A percentile compares a stretch with the other conserved stretches of the same genome.
phyloP scores from a whole-genome alignment of 2,797 vertebrate genomes.

The Pelodytes ibericus region DNA sequence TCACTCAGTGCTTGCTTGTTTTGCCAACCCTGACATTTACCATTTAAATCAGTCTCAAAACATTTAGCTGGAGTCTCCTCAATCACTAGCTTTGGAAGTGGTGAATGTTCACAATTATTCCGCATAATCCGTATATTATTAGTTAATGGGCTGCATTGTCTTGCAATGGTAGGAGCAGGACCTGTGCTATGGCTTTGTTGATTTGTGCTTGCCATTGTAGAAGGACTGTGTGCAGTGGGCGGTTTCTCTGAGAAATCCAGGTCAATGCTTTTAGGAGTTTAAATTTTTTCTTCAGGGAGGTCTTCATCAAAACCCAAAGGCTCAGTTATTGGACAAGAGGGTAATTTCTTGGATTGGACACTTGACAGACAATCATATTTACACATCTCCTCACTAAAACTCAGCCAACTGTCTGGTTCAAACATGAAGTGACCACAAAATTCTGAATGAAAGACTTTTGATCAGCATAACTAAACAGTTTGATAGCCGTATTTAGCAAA shows the following conservation, averaged over 20 bases:
- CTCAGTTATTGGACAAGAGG: too few species aligned
- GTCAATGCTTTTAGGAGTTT: not conserved
- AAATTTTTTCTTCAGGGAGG: not conserved
- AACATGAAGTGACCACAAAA: not conserved
- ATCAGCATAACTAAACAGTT: constrained; percentile 20
- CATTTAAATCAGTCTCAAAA: not conserved
- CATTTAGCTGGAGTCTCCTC: not conserved
- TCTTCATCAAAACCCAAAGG: not conserved
- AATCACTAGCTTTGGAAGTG: not conserved
- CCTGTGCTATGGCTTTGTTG: too few species aligned
- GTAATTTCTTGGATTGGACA: too few species aligned
- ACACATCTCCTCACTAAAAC: not conserved
- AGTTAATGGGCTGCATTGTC: not conserved
- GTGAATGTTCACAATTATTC: not conserved
- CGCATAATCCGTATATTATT: not conserved
- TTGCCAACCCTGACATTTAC: too few species aligned
- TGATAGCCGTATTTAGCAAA: constrained; percentile 23
- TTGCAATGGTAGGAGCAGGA: too few species aligned
- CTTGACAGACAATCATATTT: not conserved
- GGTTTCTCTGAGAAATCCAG: not conserved
- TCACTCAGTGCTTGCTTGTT: too few species aligned
- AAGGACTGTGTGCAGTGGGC: too few species aligned
- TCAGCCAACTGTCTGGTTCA: not conserved
- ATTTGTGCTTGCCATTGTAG: too few species aligned
- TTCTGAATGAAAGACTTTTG: not conserved